These are phyloP conservation scores for Phataginus tetradactyla DNA, from an alignment of 2,797 vertebrate genomes.

Conservation along the genomic window DNA sequence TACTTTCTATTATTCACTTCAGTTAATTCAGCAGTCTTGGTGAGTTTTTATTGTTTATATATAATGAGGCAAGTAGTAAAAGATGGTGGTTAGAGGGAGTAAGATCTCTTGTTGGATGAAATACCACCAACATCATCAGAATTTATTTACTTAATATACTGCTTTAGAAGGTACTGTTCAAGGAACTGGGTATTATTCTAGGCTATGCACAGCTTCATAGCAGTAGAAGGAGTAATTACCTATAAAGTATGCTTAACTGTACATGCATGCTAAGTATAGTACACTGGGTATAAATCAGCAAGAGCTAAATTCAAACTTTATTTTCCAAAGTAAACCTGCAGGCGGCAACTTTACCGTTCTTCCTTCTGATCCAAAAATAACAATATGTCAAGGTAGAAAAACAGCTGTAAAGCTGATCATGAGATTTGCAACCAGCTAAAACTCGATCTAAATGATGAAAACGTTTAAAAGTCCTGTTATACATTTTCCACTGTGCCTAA, in stretches of 20 bases:
- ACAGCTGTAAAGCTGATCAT: conserved; percentile 48
- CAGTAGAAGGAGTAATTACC: not conserved
- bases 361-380: conserved; percentile 34
- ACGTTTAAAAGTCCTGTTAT: not conserved
- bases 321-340: conserved; percentile 40
- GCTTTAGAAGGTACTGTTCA: not conserved
- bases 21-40: not conserved
- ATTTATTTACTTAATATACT: not conserved
- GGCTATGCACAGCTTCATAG: not conserved
- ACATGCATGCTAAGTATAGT: not conserved
- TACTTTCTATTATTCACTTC: not conserved
- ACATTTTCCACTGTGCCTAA: not conserved
- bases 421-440: conserved; percentile 66
- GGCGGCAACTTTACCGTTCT: not conserved
- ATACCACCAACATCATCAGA: not conserved
- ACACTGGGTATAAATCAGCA: conserved; percentile 5
- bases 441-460: conserved; percentile 5
- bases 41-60: not conserved
- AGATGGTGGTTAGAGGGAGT: not conserved
- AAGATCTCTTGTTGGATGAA: not conserved
- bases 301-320: not conserved
- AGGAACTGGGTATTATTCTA: not conserved
- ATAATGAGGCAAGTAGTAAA: not conserved
- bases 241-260: not conserved
- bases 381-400: conserved; percentile 60